These are phyloP conservation scores for Branchellion lobata DNA, from an alignment of 2,888 invertebrate genomes.

Conservation along the genomic window DNA sequence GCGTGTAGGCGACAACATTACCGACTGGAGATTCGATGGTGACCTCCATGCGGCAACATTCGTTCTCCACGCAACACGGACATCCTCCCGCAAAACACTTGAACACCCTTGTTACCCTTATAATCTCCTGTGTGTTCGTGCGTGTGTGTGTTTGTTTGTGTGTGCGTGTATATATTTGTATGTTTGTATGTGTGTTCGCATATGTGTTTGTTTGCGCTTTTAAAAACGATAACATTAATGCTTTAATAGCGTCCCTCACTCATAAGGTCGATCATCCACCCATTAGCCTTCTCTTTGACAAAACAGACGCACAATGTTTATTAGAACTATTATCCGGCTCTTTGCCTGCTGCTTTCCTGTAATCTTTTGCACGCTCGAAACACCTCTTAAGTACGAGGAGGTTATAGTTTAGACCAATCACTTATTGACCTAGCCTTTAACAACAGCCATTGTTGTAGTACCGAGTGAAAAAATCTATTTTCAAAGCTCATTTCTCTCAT, in stretches of 20 bases:
- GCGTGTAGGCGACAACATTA: conserved; percentile 57
- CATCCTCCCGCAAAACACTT: conserved; percentile 59
- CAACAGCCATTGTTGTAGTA: no score
- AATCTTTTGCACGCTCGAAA: no score
- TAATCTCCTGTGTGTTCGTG: conserved; percentile 56
- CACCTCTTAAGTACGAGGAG: no score
- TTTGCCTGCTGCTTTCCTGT: no score
- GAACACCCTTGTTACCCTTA: conserved; percentile 57
- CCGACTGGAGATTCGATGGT: conserved; percentile 59
- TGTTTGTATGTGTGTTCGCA: not conserved
- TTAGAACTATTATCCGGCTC: no score
- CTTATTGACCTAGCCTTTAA: no score
- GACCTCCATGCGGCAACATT: conserved; percentile 56
- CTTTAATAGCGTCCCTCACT: not conserved
- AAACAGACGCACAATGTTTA: no score
- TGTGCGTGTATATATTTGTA: not conserved
- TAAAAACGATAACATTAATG: not conserved
- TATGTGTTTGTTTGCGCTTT: not conserved
- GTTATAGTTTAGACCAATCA: no score
- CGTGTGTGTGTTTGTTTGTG: not conserved
- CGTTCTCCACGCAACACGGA: conserved; percentile 56
- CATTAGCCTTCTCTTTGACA: no score
- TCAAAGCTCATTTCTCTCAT: no score
- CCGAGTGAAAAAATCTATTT: no score
- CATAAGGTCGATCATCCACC: no score